Evolutionary conservation across 2,888 invertebrate species (phyloP), one percentile per base, ranked within the genome.

Genomic region (Anoplius nigerrimus): DNA sequence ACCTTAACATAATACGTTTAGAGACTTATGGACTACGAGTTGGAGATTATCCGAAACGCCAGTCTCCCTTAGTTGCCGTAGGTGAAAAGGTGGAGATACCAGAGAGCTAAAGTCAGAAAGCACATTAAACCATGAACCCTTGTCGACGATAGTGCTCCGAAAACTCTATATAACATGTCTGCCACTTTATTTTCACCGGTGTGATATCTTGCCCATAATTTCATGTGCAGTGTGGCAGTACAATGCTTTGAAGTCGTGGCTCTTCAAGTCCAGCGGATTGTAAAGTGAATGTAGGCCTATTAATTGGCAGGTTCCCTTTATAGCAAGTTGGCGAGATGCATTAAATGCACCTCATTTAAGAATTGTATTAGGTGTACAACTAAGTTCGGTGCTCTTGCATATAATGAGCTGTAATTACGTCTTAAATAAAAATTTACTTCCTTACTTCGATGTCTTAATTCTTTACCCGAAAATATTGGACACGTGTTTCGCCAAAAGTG

Each of bases 101-200:
- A 57, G 56, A 63, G 55, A 24, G 46, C 15, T 22, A 21, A 42
- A 62, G 66, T 62, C 67, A 63, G 58, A 57, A 63, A 67, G 57
- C 54, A 34, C 63, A 67, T 67, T 67, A 69, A 65, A 69, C 59
- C 55, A 43, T 43, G 59, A 60, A 22, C 57, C 48, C 66, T 57
- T 52, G 69, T 62, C 57, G 54, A 43, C 66, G 61, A 66, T 69
- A 66, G 61, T 69, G 66, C 57, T 51, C 45, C 45, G 57, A 66
- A 61, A 66, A 69, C 48, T 66, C 56, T 66, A n/a, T n/a, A n/a
- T n/a, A 69, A 69, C 61, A 60, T 42, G 65, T 56, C 59, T 59
- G 51, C 55, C 54, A 54, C 58, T 64, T 62, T 65, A 65, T 51
- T 60, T 51, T 21, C 51, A 15, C 54, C 16, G 20, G 27, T 15